Base-by-base conservation (phyloP, 2,113 vertebrate genomes). In the Ciconia boyciana region DNA sequence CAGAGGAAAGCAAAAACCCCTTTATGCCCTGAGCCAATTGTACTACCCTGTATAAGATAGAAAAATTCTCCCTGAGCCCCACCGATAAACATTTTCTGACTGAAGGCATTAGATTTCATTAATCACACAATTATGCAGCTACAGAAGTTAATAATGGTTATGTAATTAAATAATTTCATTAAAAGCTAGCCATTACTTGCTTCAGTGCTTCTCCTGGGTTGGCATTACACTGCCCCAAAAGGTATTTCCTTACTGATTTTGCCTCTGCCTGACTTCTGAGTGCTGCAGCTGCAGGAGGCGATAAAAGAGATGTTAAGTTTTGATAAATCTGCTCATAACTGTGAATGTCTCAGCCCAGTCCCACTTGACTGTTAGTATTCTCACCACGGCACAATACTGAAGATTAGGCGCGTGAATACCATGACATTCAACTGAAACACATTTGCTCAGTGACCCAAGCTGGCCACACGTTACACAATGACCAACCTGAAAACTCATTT, bases 321-420 rank as follows among this genome's bases (percentile, higher is more conserved):
- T 76, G 83, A 41, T 52, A 36, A 26, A 61, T 13, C 71, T 72
- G 66, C 41, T 74, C 51, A 1, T 17, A 60, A 58, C 34, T 52
- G 74, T 4, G 39, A 10, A 16, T 25, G 20, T 7, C 64, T 82
- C 83, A 74, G 70, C 51, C 49, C 31, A 18, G 76, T 52, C 60
- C 61, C 44, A 4, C 43, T 7, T 16, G 49, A 2, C 80, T 36
- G 31, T 3, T 16, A 4, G 34, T 7, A 8, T 16, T 60, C 19
- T 89, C 61, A 46, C 16, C 64, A 15, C 0, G 1, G 66, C 62
- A 6, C 48, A 48, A 4, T 13, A 1, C 61, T 12, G 39, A 25
- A 17, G 70, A 12, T 18, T 1, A 24, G 54, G 49, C 1, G 0
- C 2, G 15, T 70, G 41, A 76, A 28, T 5, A 3, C 31, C 3